Percentiles rank a stretch among this genome's conserved stretches.
Conservation (phyloP, 2,797 vertebrate genomes). For the Babyrousa celebensis region DNA sequence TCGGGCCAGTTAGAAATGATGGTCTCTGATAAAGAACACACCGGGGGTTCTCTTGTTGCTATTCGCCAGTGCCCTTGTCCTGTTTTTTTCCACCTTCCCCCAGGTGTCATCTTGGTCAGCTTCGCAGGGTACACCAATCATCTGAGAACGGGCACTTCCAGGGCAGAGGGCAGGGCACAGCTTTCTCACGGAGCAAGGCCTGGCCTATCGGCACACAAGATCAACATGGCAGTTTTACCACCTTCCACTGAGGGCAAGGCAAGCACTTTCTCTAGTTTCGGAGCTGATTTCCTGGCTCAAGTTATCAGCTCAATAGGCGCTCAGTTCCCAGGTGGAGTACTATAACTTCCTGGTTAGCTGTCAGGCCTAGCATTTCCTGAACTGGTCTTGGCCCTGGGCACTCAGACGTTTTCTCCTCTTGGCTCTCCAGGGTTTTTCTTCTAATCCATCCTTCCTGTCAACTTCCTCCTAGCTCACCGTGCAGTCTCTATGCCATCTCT, state of each 20-base stretch:
- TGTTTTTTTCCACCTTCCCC: too few species aligned
- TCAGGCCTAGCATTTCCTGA: background rate
- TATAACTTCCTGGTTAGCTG: background rate
- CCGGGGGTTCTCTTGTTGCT: background rate
- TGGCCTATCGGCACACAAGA: background rate
- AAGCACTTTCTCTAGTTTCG: background rate
- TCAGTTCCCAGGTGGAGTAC: background rate
- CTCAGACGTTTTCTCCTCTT: background rate
- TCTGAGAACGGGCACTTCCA: background rate
- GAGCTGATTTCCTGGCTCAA: background rate
- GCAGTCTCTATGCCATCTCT: background rate
- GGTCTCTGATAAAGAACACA: background rate
- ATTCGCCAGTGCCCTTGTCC: fast-evolving
- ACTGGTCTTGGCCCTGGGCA: background rate
- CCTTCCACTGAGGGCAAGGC: background rate
- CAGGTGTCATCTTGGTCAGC: fast-evolving
- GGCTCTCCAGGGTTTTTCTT: background rate
- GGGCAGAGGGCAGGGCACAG: fast-evolving
- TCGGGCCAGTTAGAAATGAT: background rate
- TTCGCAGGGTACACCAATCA: background rate
- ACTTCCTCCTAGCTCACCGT: background rate
- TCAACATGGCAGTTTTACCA: background rate
- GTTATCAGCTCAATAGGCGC: background rate
- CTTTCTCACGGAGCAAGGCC: background rate
- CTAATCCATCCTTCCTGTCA: background rate